Conservation (phyloP, 2,888 invertebrate genomes). For the Polyommatus iphigenia region DNA sequence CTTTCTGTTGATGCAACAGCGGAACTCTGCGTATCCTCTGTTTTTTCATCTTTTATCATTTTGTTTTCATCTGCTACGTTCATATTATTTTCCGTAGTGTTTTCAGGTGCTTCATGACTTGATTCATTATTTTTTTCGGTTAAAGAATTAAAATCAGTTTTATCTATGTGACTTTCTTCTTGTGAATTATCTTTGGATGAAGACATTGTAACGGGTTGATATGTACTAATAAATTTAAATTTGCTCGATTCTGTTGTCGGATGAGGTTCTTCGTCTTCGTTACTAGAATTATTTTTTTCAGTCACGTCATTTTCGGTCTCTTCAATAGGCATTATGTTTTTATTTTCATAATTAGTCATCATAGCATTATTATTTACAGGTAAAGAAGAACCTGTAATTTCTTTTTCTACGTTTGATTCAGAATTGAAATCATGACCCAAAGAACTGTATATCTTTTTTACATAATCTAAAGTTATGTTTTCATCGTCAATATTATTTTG, state of each 20-base stretch:
- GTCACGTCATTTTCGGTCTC: neutral
- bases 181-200: conserved; percentile 35
- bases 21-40: conserved; percentile 30
- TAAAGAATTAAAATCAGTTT: conserved; percentile 38
- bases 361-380: neutral
- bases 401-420: conserved; percentile 34
- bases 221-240: conserved; percentile 32
- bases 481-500: conserved; percentile 42
- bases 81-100: neutral
- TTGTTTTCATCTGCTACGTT: conserved; percentile 46
- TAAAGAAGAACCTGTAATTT: conserved; percentile 21
- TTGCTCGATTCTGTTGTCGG: conserved; percentile 29
- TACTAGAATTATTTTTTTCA: neutral
- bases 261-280: conserved; percentile 1
- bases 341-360: conserved; percentile 17
- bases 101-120: neutral
- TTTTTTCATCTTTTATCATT: conserved; percentile 49
- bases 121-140: conserved; percentile 46
- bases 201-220: conserved; percentile 24
- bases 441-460: conserved; percentile 39
- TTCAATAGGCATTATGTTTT: neutral
- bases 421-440: conserved; percentile 27
- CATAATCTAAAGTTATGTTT: conserved; percentile 46
- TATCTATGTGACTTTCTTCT: conserved; percentile 35
- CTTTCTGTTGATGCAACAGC: conserved; percentile 37